Conservation (phyloP, 2,888 invertebrate genomes). For the Thera britannica region DNA sequence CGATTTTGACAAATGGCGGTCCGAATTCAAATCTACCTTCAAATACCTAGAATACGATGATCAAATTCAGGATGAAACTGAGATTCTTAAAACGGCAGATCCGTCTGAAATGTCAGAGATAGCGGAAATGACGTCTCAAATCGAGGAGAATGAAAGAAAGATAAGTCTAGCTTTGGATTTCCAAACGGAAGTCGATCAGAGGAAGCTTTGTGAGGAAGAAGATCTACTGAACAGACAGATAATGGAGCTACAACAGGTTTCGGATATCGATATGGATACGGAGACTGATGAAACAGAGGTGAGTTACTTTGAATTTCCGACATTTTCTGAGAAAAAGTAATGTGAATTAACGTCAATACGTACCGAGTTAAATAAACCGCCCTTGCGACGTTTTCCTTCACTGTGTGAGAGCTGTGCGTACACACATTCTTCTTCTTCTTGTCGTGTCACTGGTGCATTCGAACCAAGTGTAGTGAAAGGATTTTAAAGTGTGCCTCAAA, state of each 20-base stretch:
- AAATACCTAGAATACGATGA: slow-evolving; percentile 78
- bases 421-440: too few relatives aligned
- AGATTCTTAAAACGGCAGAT: slow-evolving; percentile 73
- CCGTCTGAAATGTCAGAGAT: slow-evolving; percentile 81
- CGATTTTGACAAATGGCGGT: slow-evolving; percentile 79
- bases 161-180: slow-evolving; percentile 86
- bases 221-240: slow-evolving; percentile 91
- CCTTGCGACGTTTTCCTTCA: too few relatives aligned
- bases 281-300: slow-evolving; percentile 92
- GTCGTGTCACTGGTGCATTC: too few relatives aligned
- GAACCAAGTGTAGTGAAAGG: too few relatives aligned
- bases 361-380: too few relatives aligned
- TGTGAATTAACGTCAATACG: too few relatives aligned
- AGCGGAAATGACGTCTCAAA: slow-evolving; percentile 80
- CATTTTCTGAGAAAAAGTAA: too few relatives aligned
- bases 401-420: too few relatives aligned
- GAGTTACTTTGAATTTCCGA: slow-evolving; percentile 29
- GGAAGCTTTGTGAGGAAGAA: slow-evolving; percentile 90
- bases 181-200: slow-evolving; percentile 89
- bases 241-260: slow-evolving; percentile 88
- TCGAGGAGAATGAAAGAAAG: slow-evolving; percentile 83
- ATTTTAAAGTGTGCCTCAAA: too few relatives aligned
- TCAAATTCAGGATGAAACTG: slow-evolving; percentile 70
- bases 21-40: slow-evolving; percentile 72
- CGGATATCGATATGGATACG: slow-evolving; percentile 91